Percentiles rank a stretch among this genome's conserved stretches.
Conservation (phyloP, 2,113 vertebrate species). For the Natator depressus region DNA sequence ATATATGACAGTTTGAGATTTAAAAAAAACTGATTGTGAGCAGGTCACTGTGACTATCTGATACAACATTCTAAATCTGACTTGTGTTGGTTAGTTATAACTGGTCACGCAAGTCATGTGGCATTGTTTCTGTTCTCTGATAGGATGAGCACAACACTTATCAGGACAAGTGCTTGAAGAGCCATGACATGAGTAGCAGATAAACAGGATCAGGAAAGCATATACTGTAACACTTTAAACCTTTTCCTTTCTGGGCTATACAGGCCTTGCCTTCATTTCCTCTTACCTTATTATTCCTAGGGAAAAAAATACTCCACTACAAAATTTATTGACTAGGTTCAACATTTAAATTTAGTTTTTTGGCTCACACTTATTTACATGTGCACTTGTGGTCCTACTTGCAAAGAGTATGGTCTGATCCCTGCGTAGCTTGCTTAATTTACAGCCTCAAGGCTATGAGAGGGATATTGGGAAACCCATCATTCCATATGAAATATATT, state of each 20-base stretch:
- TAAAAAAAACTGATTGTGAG: background rate
- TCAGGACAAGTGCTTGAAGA: accelerated
- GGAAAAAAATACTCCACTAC: background rate
- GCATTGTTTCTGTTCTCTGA: background rate
- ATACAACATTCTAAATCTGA: background rate
- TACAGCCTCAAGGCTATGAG: background rate
- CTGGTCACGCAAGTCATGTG: background rate
- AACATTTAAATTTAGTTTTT: background rate
- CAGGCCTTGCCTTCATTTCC: background rate
- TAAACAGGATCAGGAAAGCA: accelerated
- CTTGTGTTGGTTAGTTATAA: background rate
- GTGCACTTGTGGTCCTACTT: background rate
- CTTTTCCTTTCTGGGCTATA: background rate
- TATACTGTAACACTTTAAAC: background rate
- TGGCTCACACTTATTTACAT: background rate
- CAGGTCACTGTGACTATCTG: background rate
- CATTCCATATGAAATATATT: background rate
- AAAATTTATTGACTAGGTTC: background rate
- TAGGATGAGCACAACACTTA: background rate
- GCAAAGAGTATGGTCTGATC: background rate
- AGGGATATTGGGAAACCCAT: background rate
- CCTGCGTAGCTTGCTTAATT: background rate
- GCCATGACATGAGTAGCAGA: background rate
- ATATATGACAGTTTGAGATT: background rate
- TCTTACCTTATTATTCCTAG: background rate